Conservation (phyloP, 2,888 invertebrate species). For the Drosophila koepferae region DNA sequence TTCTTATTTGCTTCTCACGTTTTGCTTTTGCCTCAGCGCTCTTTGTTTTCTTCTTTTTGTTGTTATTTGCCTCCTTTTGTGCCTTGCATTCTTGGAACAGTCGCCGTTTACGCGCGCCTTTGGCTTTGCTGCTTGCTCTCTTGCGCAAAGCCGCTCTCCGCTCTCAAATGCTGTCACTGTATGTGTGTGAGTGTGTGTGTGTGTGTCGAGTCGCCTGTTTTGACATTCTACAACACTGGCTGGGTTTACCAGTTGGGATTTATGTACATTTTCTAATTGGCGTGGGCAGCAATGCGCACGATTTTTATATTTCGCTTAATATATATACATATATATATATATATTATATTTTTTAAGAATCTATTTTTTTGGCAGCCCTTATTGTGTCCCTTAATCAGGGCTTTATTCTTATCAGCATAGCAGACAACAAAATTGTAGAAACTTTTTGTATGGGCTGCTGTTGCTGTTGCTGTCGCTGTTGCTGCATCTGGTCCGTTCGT, state of each 20-base stretch:
- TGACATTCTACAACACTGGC: constrained; percentile 58
- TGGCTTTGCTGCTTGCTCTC: constrained; percentile 54
- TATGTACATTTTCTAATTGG: constrained; percentile 74
- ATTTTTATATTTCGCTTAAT: constrained; percentile 7
- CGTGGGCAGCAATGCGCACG: constrained; percentile 66
- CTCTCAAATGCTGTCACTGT: constrained; percentile 55
- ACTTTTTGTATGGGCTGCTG: constrained; percentile 27
- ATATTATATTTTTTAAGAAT: constrained; percentile 34
- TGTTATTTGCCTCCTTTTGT: constrained; percentile 75
- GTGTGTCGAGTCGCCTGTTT: constrained; percentile 33
- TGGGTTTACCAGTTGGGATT: constrained; percentile 53
- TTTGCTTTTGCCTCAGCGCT: constrained; percentile 64
- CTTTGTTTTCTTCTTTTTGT: constrained; percentile 74
- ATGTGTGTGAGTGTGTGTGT: constrained; percentile 21
- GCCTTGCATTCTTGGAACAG: constrained; percentile 71
- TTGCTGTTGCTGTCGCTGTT: not conserved
- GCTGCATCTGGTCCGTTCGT: constrained; percentile 1
- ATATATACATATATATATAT: too few species aligned
- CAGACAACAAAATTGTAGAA: constrained; percentile 40
- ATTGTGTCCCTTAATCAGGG: constrained; percentile 49
- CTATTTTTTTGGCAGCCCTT: constrained; percentile 62
- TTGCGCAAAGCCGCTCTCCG: constrained; percentile 76
- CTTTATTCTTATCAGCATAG: constrained; percentile 50
- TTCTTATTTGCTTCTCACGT: constrained; percentile 76
- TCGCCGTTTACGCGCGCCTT: constrained; percentile 76